These are phyloP conservation scores for Hapalemur alaotrensis DNA, from an alignment of 2,797 vertebrate species.

Conservation along the genomic window DNA sequence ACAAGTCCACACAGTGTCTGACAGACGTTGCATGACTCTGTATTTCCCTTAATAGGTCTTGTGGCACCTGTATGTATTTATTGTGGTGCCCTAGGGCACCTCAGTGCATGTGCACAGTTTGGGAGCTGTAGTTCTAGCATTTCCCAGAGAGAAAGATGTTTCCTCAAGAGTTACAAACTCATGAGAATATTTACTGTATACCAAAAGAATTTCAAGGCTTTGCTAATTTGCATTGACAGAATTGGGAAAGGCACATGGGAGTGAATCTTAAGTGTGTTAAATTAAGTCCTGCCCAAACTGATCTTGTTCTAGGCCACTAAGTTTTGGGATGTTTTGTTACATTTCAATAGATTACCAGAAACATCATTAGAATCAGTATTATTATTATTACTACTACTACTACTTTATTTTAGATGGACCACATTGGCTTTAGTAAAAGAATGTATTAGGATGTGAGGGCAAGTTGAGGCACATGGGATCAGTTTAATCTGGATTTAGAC, in stretches of 20 bases:
- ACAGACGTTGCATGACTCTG: background rate
- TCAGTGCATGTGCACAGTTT: background rate
- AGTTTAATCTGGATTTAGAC: background rate
- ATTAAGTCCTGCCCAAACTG: background rate
- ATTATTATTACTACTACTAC: background rate
- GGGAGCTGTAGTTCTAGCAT: background rate
- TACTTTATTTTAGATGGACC: background rate
- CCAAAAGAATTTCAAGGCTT: background rate
- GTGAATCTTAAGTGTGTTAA: background rate
- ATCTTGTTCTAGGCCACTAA: background rate
- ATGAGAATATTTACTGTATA: background rate
- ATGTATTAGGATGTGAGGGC: background rate
- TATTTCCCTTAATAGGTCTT: background rate
- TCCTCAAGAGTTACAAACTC: background rate
- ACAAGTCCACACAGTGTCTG: background rate
- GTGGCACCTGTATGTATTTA: background rate
- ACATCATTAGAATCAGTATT: background rate
- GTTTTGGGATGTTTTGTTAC: background rate
- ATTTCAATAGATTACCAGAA: background rate
- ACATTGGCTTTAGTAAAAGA: background rate
- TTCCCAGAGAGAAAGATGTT: background rate
- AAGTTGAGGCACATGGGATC: accelerated
- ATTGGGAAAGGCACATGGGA: background rate
- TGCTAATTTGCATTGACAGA: background rate
- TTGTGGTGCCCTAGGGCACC: accelerated